Percentiles rank a stretch among this genome's conserved stretches.
Evolutionary conservation across 2,797 vertebrate species (phyloP).

Genomic region (Podarcis siculus): DNA sequence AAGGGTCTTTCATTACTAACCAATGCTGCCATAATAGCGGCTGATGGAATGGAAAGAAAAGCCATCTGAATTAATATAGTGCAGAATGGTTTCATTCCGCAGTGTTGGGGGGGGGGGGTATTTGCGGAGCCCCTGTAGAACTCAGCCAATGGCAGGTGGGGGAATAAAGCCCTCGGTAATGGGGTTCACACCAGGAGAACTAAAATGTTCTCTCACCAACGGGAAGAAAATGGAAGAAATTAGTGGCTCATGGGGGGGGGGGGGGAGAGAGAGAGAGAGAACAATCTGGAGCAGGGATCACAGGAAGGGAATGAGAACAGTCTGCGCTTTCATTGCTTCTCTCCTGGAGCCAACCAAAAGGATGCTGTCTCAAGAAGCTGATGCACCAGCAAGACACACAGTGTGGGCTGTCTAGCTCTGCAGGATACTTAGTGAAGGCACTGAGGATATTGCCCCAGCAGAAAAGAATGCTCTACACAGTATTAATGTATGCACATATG

Average conservation of each 20-base stretch:
- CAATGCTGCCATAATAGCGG: conserved; percentile 60
- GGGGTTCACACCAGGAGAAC: conserved; percentile 13
- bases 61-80: conserved; percentile 61
- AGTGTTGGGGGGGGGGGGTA: conserved; percentile 13
- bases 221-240: conserved; percentile 32
- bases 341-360: conserved; percentile 1
- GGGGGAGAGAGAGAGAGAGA: neutral
- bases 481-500: neutral
- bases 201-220: neutral
- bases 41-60: conserved; percentile 59
- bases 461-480: neutral
- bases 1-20: conserved; percentile 70
- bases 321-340: neutral
- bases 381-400: neutral
- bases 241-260: conserved; percentile 3
- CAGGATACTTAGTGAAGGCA: neutral
- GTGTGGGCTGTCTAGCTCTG: neutral
- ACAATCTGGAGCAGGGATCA: conserved; percentile 43
- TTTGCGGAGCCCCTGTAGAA: neutral
- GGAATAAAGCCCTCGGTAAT: neutral
- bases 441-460: neutral
- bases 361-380: neutral
- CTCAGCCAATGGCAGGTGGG: neutral
- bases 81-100: conserved; percentile 53
- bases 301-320: neutral